Evolutionary conservation across 2,113 vertebrate genomes (phyloP).

Genomic region (Hucho hucho): DNA sequence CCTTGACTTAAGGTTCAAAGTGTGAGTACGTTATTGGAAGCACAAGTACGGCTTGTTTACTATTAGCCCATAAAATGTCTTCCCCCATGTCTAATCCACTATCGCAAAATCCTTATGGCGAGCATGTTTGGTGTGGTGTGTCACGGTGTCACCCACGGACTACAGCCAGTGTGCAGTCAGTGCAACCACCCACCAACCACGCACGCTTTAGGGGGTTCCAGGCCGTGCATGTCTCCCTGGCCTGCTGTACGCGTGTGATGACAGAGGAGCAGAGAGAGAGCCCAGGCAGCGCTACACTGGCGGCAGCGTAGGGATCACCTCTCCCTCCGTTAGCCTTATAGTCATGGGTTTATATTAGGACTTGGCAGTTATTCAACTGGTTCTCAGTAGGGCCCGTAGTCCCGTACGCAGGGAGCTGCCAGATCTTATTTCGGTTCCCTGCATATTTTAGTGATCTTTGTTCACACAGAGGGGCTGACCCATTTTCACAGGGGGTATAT

Average conservation of each 20-base stretch:
- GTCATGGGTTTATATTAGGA: conserved; percentile 57
- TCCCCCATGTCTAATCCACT: neutral
- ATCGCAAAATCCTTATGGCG: neutral
- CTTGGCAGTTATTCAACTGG: conserved; percentile 57
- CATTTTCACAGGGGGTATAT: conserved; percentile 41
- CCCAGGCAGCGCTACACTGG: conserved; percentile 34
- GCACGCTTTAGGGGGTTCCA: neutral
- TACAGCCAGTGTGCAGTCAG: too few species aligned
- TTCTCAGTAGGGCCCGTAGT: conserved; percentile 38
- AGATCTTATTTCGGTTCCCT: conserved; percentile 61
- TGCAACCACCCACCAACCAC: neutral
- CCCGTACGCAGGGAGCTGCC: conserved; percentile 51
- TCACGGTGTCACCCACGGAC: too few species aligned
- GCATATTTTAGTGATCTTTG: conserved; percentile 61
- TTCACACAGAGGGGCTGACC: conserved; percentile 56
- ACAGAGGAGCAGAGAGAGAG: conserved; percentile 23
- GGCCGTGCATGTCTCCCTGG: conserved; percentile 24
- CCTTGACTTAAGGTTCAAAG: too few species aligned
- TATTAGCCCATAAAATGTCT: neutral
- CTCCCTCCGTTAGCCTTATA: conserved; percentile 46
- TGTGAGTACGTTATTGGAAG: neutral
- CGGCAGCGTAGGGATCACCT: conserved; percentile 43
- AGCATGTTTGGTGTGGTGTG: neutral
- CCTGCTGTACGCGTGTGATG: conserved; percentile 7
- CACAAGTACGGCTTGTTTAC: neutral